phyloP scores from a whole-genome alignment of 2,888 invertebrate species.

The Cremastinae sp. region DNA sequence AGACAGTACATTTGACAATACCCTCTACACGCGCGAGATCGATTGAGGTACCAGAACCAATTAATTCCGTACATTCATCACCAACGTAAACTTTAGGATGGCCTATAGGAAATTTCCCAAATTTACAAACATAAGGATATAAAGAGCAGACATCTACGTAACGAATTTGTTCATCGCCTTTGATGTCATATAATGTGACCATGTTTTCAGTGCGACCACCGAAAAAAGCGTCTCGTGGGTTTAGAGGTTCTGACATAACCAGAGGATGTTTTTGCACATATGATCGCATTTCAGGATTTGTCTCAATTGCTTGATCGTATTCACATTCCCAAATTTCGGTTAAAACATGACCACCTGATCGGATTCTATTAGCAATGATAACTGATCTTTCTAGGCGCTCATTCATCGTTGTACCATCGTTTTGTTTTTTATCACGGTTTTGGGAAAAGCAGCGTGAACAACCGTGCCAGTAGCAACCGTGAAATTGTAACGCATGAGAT shows the following conservation, averaged over 20 bases:
- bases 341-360: constrained; percentile 16
- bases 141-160: constrained; percentile 63
- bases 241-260: constrained; percentile 8
- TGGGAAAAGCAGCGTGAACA: constrained; percentile 22
- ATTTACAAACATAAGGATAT: constrained; percentile 70
- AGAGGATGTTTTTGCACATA: constrained; percentile 10
- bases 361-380: not conserved
- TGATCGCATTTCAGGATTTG: constrained; percentile 4
- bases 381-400: not conserved
- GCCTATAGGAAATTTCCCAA: constrained; percentile 67
- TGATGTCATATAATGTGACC: constrained; percentile 50
- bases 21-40: constrained; percentile 60
- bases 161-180: constrained; percentile 48
- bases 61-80: constrained; percentile 43
- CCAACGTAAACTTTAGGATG: constrained; percentile 66
- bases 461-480: constrained; percentile 52
- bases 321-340: constrained; percentile 55
- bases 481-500: constrained; percentile 40
- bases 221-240: constrained; percentile 63
- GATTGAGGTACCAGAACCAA: constrained; percentile 9
- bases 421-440: not conserved
- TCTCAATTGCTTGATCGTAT: constrained; percentile 30
- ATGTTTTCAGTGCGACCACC: constrained; percentile 67
- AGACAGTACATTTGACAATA: constrained; percentile 64
- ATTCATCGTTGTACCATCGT: constrained; percentile 6